Evolutionary conservation across 2,113 vertebrate species (phyloP).

Genomic region (Lota lota): DNA sequence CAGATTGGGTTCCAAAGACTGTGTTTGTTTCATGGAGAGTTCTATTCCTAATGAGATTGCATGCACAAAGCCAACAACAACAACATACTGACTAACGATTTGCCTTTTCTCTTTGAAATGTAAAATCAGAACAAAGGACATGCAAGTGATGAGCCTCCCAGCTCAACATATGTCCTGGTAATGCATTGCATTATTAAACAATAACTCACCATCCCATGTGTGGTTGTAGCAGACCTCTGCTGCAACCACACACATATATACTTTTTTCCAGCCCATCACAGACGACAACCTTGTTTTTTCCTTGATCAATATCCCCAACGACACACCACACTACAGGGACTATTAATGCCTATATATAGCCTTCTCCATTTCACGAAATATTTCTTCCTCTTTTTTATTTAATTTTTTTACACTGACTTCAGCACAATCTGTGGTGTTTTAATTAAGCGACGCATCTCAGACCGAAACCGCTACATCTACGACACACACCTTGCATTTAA

Average conservation of each 20-base stretch:
- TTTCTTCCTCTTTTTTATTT: background rate
- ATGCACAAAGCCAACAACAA: constrained; percentile 52
- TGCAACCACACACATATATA: constrained; percentile 31
- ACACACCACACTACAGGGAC: constrained; percentile 37
- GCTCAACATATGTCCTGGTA: constrained; percentile 37
- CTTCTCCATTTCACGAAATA: constrained; percentile 30
- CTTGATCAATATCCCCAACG: constrained; percentile 43
- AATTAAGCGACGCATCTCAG: constrained; percentile 62
- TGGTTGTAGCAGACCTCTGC: constrained; percentile 10
- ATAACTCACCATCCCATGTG: constrained; percentile 11
- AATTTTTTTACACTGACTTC: background rate
- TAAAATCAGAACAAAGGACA: constrained; percentile 2
- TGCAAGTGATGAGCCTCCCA: constrained; percentile 47
- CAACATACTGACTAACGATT: constrained; percentile 51
- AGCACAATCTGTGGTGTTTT: constrained; percentile 67
- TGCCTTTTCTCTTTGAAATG: constrained; percentile 14
- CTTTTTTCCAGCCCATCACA: constrained; percentile 19
- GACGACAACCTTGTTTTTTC: constrained; percentile 39
- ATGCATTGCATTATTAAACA: constrained; percentile 46
- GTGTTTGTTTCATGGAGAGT: too few relatives aligned
- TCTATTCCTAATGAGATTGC: constrained; percentile 65
- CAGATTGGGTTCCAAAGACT: too few relatives aligned
- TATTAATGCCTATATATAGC: constrained; percentile 54
- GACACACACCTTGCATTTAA: constrained; percentile 67
- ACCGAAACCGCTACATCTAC: constrained; percentile 63